Conservation (phyloP, 1,140 invertebrate genomes). For the Ceratina australensis region DNA sequence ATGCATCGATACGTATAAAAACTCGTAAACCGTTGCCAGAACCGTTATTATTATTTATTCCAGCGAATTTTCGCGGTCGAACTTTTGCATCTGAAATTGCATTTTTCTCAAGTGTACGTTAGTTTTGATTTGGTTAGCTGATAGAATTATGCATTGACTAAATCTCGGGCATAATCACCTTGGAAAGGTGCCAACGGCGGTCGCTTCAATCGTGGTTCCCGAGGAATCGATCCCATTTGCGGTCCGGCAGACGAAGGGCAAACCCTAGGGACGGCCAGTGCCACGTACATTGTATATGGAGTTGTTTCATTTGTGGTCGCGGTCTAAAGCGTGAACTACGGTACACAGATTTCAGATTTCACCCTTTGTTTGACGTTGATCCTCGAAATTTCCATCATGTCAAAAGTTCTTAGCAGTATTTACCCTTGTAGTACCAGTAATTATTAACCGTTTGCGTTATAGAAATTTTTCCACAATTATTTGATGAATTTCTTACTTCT, state of each 20-base stretch:
- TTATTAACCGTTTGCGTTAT: too few relatives aligned
- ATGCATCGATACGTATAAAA: too few relatives aligned
- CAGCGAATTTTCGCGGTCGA: background rate
- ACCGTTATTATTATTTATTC: background rate
- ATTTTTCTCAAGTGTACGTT: background rate
- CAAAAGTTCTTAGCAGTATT: too few relatives aligned
- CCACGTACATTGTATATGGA: background rate
- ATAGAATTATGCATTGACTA: conserved; percentile 25
- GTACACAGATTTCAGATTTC: background rate
- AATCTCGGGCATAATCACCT: conserved; percentile 30
- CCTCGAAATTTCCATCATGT: background rate
- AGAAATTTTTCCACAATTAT: too few relatives aligned
- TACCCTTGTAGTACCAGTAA: too few relatives aligned
- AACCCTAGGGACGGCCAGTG: background rate
- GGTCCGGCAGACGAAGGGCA: conserved; percentile 26
- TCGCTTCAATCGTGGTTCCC: conserved; percentile 39
- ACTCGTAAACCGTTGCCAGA: background rate
- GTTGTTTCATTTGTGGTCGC: conserved; percentile 33
- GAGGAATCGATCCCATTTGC: conserved; percentile 43
- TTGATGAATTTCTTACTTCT: too few relatives aligned
- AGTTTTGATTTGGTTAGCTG: background rate
- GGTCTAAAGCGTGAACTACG: conserved; percentile 1
- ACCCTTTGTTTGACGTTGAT: too few relatives aligned
- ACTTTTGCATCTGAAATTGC: background rate
- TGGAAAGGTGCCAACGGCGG: conserved; percentile 18